Conservation (phyloP, 2,888 invertebrate species). For the Plagodis dolabraria region DNA sequence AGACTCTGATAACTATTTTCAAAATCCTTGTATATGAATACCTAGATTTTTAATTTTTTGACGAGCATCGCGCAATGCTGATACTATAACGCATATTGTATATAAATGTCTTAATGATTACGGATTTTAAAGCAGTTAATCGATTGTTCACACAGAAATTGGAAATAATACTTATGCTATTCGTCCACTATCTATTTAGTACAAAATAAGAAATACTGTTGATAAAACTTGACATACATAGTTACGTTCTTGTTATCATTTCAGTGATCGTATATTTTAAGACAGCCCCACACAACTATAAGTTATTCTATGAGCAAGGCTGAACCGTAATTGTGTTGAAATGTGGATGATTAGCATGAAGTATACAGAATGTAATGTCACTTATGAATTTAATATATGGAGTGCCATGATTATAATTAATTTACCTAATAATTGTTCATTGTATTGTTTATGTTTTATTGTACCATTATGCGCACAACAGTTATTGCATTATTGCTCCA, state of each 20-base stretch:
- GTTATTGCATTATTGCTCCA: constrained; percentile 6
- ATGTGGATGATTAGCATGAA: constrained; percentile 20
- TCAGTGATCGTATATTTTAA: too few species aligned
- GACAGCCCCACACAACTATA: too few species aligned
- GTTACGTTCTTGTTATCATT: too few species aligned
- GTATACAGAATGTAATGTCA: constrained; percentile 18
- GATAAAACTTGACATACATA: too few species aligned
- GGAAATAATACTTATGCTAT: constrained; percentile 13
- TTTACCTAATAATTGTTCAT: constrained; percentile 22
- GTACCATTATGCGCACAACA: constrained; percentile 26
- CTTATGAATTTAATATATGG: constrained; percentile 38
- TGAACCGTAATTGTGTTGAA: background rate
- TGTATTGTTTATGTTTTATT: constrained; percentile 27
- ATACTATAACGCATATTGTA: constrained; percentile 15
- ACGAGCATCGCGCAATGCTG: constrained; percentile 14
- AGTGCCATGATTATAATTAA: constrained; percentile 43
- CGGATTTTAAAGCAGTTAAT: constrained; percentile 14
- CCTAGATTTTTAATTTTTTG: constrained; percentile 20
- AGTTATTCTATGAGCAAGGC: background rate
- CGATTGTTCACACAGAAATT: constrained; percentile 22
- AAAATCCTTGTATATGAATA: constrained; percentile 43
- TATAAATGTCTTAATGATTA: constrained; percentile 10
- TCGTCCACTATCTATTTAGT: constrained; percentile 8
- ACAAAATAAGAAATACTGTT: background rate
- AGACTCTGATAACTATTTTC: constrained; percentile 50